Percentiles rank a stretch among this genome's conserved stretches.
These are phyloP conservation scores for Laspeyria flexula DNA, from an alignment of 2,888 invertebrate species.

Conservation along the genomic window DNA sequence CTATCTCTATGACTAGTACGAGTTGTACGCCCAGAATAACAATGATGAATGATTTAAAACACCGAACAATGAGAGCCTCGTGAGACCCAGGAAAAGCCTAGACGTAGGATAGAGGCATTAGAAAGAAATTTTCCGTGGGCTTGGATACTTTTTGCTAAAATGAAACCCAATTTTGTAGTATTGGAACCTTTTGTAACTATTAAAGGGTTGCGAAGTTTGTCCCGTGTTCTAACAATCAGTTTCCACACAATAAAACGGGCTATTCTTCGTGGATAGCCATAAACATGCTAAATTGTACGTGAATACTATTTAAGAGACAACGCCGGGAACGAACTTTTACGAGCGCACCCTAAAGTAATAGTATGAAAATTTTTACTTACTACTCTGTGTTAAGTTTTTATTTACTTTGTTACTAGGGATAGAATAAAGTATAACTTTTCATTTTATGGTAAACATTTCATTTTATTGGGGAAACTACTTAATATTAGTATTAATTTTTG, in stretches of 20 bases:
- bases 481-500: too few relatives aligned
- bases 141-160: too few relatives aligned
- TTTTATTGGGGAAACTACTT: too few relatives aligned
- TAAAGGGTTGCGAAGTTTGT: neutral
- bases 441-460: too few relatives aligned
- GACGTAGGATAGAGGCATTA: too few relatives aligned
- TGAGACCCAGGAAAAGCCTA: too few relatives aligned
- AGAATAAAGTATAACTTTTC: neutral
- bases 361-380: conserved; percentile 9
- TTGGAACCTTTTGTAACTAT: neutral
- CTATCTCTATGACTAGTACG: too few relatives aligned
- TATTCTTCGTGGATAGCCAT: conserved; percentile 25
- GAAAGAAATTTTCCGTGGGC: too few relatives aligned
- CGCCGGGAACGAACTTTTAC: conserved; percentile 28
- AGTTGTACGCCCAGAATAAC: too few relatives aligned
- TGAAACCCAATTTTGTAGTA: neutral
- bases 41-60: too few relatives aligned
- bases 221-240: conserved; percentile 9
- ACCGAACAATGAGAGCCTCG: too few relatives aligned
- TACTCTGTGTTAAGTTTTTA: neutral
- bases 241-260: conserved; percentile 24
- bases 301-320: conserved; percentile 36
- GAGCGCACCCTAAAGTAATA: conserved; percentile 17
- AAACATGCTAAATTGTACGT: conserved; percentile 39
- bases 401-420: neutral